Base-by-base conservation (phyloP, 2,113 vertebrate genomes). In the Abramis brama region DNA sequence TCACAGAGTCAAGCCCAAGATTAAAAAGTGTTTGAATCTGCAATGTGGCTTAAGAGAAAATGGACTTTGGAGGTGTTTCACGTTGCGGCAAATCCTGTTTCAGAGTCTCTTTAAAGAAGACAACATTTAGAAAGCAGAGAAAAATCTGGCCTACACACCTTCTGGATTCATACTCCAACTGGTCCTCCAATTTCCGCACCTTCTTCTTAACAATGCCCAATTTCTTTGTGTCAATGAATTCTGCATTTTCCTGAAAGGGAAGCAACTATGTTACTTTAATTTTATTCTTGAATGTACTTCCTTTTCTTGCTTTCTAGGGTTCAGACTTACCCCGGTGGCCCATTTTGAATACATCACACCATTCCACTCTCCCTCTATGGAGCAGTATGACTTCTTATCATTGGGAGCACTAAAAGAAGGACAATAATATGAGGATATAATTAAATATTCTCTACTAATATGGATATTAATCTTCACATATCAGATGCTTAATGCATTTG, bases 301-400 rank as follows among this genome's bases (percentile, higher is more conserved):
- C 12, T 80, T 30, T 80, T 33, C 47, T 33, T 73, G 19, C 39
- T 50, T n/a, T 68, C 23, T 77, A 11, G 13, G 39, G 23, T 25
- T 83, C 64, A 66, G 52, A 93, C 93, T 97, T 94, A 99, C 98
- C 96, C 98, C 98, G 70, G 96, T 96, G 70, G 95, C 92, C 92
- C 95, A 96, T 92, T 99, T 99, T 89, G 97, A 95, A 43, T 97
- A 98, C 98, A 99, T 99, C 89, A 98, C 94, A 87, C 97, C 98
- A 39, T 99, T 99, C 98, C 98, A 99, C 90, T 99, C 98, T 78
- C 98, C 98, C 94, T 99, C 98, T 86, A 99, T 92, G 50, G 97
- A 98, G 92, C 95, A 98, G 92, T 97, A 97, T 76, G 98, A 96
- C 93, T 98, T 99, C 95, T 98, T 99, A 91, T 99, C 98, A 89